Evolutionary conservation across 2,888 invertebrate species (phyloP), one percentile per base, ranked within the genome.

Genomic region (Aproaerema taeniolella): DNA sequence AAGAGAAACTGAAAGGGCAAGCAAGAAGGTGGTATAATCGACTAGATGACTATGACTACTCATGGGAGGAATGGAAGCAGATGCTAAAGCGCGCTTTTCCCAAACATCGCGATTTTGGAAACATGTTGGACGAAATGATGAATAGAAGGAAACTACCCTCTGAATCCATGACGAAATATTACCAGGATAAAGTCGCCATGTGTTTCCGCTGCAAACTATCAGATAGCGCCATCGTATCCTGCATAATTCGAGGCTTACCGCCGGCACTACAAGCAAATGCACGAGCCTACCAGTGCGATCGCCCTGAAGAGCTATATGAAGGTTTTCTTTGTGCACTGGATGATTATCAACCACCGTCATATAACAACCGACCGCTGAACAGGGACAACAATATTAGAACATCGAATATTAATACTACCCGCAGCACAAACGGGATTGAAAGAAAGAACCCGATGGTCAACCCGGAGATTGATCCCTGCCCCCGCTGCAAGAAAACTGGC

Each of bases 151-250:
- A 58, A 37, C 11, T 50, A 13, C 37, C 43, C 3, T 28, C 11
- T 2, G 51, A 55, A 34, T 39, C 37, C 0, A 58, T 58, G 55
- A 58, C 55, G 0, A 52, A 61, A 30, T 61, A 59, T 30, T 58
- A 55, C 8, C 59, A 62, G 25, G 56, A 59, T 0, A 62, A 60
- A 43, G 10, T 53, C 1, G 46, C 57, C 26, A 48, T 58, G 52
- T 59, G 58, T 20, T 53, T 49, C 12, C 47, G 57, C 0, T 61
- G 61, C 30, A 49, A 56, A n/a, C 26, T 59, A n/a, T 43, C 48
- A 0, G 50, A 57, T 13, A n/a, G 0, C 2, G 55, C 54, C 0
- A 48, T 31, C 54, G 1, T 33, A 7, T 33, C 33, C 7, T 57
- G 55, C 38, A 52, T 58, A 13, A 55, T 57, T 10, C 38, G 50